Percentiles rank a stretch among this genome's conserved stretches.
These are phyloP conservation scores for Ctenicera cuprea DNA, from an alignment of 2,888 invertebrate species.

Conservation along the genomic window DNA sequence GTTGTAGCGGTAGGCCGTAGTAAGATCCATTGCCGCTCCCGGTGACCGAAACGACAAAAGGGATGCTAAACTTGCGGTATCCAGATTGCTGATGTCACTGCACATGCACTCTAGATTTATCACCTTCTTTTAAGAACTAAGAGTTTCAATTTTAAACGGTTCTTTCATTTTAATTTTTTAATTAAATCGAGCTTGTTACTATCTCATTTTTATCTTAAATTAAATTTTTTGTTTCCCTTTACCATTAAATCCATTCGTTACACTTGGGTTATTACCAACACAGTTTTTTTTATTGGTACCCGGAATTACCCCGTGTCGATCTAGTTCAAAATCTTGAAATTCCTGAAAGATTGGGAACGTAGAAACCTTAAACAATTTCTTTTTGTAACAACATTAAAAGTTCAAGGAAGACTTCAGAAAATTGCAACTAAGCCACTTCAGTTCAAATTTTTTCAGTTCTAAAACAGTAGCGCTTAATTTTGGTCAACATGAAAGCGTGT, in stretches of 20 bases:
- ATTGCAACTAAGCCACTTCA: too few relatives aligned
- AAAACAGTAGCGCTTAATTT: too few relatives aligned
- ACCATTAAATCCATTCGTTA: too few relatives aligned
- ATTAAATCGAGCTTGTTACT: background rate
- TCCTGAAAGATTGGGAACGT: background rate
- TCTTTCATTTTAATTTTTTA: constrained; percentile 22
- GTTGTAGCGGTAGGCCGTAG: constrained; percentile 96
- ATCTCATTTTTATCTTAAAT: constrained; percentile 13
- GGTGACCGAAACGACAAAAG: constrained; percentile 80
- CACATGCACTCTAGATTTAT: constrained; percentile 53
- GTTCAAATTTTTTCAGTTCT: too few relatives aligned
- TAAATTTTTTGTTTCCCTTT: background rate
- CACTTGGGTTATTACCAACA: too few relatives aligned
- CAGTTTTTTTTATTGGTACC: too few relatives aligned
- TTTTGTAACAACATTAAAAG: too few relatives aligned
- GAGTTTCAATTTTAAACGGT: constrained; percentile 5
- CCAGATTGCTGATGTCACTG: constrained; percentile 75
- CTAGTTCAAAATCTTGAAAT: background rate
- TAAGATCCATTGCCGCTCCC: constrained; percentile 89
- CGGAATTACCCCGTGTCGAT: background rate
- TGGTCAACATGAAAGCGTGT: constrained; percentile 38
- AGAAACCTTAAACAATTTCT: too few relatives aligned
- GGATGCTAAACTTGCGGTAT: constrained; percentile 81
- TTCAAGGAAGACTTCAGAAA: too few relatives aligned
- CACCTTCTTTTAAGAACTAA: constrained; percentile 20